Percentiles rank a stretch among this genome's conserved stretches.
These are phyloP conservation scores for Nephotettix cincticeps DNA, from an alignment of 1,140 invertebrate genomes.

Conservation along the genomic window DNA sequence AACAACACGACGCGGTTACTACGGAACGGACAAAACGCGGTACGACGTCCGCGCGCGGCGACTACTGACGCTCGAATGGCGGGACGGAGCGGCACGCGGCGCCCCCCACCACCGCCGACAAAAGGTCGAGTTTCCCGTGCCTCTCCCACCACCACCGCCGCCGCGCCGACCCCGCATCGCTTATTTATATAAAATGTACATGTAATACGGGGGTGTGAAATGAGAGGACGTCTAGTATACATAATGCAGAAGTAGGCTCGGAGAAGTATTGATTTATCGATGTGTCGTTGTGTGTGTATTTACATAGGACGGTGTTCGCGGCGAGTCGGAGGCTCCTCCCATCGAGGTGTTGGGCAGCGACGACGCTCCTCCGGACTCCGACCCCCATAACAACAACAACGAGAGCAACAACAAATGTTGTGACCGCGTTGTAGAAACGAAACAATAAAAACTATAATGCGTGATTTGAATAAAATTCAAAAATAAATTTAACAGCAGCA, in stretches of 20 bases:
- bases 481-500: no score
- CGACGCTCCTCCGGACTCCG: background rate
- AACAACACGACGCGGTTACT: conserved; percentile 14
- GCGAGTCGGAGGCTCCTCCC: background rate
- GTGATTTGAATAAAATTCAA: no score
- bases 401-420: no score
- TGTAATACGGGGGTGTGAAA: conserved; percentile 42
- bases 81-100: background rate
- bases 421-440: no score
- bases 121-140: conserved; percentile 24
- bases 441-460: no score
- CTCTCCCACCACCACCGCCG: conserved; percentile 22
- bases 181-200: conserved; percentile 43
- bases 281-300: conserved; percentile 4
- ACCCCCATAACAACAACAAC: background rate
- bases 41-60: conserved; percentile 10
- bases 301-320: background rate
- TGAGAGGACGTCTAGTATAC: conserved; percentile 39
- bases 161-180: conserved; percentile 25
- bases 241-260: conserved; percentile 35
- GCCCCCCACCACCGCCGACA: background rate
- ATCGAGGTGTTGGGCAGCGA: background rate
- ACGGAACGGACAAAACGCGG: background rate
- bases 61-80: conserved; percentile 30
- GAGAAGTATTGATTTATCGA: conserved; percentile 36